Conservation (phyloP, 2,113 vertebrate genomes). For the Hassar affinis region DNA sequence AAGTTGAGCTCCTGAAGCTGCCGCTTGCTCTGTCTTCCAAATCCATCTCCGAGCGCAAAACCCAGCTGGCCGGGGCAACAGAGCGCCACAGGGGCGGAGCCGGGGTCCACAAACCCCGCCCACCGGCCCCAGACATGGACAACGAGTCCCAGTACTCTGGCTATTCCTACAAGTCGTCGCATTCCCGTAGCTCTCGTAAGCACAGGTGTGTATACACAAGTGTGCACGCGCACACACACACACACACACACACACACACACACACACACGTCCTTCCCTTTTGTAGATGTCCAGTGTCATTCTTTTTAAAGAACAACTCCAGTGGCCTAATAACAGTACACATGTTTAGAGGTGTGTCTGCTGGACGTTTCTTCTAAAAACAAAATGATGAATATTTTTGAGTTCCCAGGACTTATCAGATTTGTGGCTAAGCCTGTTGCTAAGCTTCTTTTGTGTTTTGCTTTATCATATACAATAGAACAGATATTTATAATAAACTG, state of each 20-base stretch:
- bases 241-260: neutral
- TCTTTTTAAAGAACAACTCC: neutral
- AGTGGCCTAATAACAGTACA: neutral
- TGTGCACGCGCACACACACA: no score
- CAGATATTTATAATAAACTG: neutral
- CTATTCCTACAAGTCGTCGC: conserved; percentile 84
- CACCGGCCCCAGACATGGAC: conserved; percentile 77
- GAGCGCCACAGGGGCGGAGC: conserved; percentile 69
- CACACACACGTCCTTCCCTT: neutral
- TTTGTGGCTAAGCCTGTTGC: neutral
- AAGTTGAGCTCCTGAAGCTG: conserved; percentile 91
- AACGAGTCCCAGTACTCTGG: conserved; percentile 86
- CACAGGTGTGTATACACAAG: conserved; percentile 74
- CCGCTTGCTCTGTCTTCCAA: conserved; percentile 83
- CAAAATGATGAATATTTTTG: neutral
- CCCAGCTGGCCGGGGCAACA: conserved; percentile 70
- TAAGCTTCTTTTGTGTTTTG: neutral
- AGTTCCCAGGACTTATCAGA: neutral
- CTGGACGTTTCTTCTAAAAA: neutral
- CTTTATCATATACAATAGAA: neutral
- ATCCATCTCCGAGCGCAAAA: conserved; percentile 75
- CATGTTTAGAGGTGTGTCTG: neutral
- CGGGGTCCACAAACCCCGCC: conserved; percentile 75
- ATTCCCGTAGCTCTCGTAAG: conserved; percentile 82
- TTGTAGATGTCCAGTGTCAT: neutral